Evolutionary conservation across 2,113 vertebrate genomes (phyloP), one percentile per base, ranked within the genome.

Genomic region (Brachionichthys hirsutus): DNA sequence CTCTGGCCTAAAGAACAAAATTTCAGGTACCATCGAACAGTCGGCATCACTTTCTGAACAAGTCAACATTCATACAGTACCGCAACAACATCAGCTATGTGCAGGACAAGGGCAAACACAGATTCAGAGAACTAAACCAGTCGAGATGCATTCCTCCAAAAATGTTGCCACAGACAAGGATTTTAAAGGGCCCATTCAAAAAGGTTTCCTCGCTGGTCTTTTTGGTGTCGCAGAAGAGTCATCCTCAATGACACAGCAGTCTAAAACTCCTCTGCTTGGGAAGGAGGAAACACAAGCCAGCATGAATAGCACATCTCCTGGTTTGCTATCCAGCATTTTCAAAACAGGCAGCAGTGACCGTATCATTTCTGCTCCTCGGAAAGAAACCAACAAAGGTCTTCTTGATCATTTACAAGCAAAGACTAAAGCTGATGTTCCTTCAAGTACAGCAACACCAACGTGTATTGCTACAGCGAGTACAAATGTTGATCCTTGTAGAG

Each of bases 241-340:
- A 41, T 70, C 4, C 66, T 73, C 77, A 68, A 85, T 85, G 42
- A 34, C 56, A 66, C 83, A 90, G 35, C 65, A 70, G 9, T 34
- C 74, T 62, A 60, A 70, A 62, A n/a, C 16, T 18, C 40, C 62
- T 50, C 85, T 84, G 74, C 80, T 55, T 0, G 73, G 13, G 7
- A 82, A 75, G 6, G 78, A 75, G 19, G 67, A 74, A 44, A 74
- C 87, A 30, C 92, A 88, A 62, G 66, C 40, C 16, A 80, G 22
- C 38, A 41, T 50, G 54, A 75, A 38, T 47, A 83, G 15, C 62
- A 66, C 42, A 45, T 72, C 84, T 24, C 17, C 89, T 65, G 82
- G 89, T 52, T 83, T 94, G 38, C 71, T 94, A 68, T 95, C 94
- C 48, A 89, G 89, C 20, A 88, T 94, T 73, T 90, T 94, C 64